Evolutionary conservation across 2,113 vertebrate genomes (phyloP), one percentile per base, ranked within the genome.

Genomic region (Gnathonemus echidnorhynchus): DNA sequence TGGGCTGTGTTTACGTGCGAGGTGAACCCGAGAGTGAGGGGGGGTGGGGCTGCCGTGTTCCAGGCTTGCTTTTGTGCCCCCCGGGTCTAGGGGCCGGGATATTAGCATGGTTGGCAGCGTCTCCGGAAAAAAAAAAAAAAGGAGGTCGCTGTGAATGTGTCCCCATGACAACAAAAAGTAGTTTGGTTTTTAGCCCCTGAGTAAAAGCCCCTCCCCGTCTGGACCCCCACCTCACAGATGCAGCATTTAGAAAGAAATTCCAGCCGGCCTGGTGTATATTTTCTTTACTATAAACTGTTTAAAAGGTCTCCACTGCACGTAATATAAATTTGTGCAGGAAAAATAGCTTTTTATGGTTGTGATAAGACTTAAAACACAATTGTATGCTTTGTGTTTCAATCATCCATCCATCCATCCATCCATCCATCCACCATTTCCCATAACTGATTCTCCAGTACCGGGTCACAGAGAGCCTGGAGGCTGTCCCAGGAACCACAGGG

Each of bases 1-100:
- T 21, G 35, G 86, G 52, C 31, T 21, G 80, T 86, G 58, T 77
- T 50, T 66, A 45, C 35, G 42, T 31, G 21, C 9, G 50, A 17
- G 35, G 11, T 85, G 19, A 52, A 66, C 86, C 86, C 19, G 42
- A 31, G 58, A 24, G 21, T 52, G 21, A 17, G 66, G 24, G 24
- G 24, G 53, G 31, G 8, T 10, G 52, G 77, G 83, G 45, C 39
- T 66, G 49, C 83, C 5, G 11, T 90, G 89, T 50, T 74, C 31
- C 52, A 56, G 89, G 45, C 45, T n/a, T 70, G 84, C 84, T 86
- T 90, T 87, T 90, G 84, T 87, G 58, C 89, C 89, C 53, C 53
- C 85, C n/a, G 62, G 83, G 52, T 19, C 10, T 11, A 48, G n/a
- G 80, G 84, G 45, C 39, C 10, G 6, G 89, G 50, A 52, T 62